A percentile compares a stretch with the other conserved stretches of the same genome.
These are phyloP conservation scores for Brotula barbata DNA, from an alignment of 2,797 vertebrate genomes.

Conservation along the genomic window DNA sequence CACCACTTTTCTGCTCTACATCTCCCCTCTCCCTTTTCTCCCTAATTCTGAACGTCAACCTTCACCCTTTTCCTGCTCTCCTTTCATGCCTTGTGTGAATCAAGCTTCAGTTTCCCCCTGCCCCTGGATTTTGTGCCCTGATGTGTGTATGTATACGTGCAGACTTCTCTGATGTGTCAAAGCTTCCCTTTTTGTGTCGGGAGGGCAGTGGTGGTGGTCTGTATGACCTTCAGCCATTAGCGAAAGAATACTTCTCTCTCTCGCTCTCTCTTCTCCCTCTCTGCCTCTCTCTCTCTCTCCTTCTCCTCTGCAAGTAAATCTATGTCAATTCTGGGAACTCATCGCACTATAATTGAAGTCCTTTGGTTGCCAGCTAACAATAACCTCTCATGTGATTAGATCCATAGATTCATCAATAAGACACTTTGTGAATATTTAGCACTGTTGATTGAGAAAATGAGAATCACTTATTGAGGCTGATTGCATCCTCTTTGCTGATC, in stretches of 20 bases:
- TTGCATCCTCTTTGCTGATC: constrained; percentile 2
- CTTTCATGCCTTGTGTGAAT: constrained; percentile 41
- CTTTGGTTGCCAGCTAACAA: constrained; percentile 33
- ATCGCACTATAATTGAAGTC: constrained; percentile 24
- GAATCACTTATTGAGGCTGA: constrained; percentile 19
- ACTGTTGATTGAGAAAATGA: constrained; percentile 37
- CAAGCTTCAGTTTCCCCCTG: constrained; percentile 33
- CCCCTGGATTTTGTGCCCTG: constrained; percentile 7
- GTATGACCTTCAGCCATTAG: constrained; percentile 55
- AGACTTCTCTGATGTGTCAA: constrained; percentile 34
- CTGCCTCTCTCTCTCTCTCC: not conserved
- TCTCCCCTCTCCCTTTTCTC: constrained; percentile 1
- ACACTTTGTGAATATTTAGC: constrained; percentile 36
- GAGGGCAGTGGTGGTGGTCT: not conserved
- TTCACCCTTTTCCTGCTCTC: constrained; percentile 3
- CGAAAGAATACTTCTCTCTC: constrained; percentile 14
- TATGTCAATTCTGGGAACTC: constrained; percentile 25
- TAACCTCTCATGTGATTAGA: constrained; percentile 30
- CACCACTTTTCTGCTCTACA: constrained; percentile 60
- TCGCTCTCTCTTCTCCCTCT: constrained; percentile 3
- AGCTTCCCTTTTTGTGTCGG: constrained; percentile 33
- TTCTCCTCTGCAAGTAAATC: not conserved
- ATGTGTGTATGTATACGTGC: constrained; percentile 10
- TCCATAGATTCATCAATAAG: constrained; percentile 46
- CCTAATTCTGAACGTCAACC: not conserved